Evolutionary conservation across 2,888 invertebrate species (phyloP).

Genomic region (Peribatodes rhomboidaria): DNA sequence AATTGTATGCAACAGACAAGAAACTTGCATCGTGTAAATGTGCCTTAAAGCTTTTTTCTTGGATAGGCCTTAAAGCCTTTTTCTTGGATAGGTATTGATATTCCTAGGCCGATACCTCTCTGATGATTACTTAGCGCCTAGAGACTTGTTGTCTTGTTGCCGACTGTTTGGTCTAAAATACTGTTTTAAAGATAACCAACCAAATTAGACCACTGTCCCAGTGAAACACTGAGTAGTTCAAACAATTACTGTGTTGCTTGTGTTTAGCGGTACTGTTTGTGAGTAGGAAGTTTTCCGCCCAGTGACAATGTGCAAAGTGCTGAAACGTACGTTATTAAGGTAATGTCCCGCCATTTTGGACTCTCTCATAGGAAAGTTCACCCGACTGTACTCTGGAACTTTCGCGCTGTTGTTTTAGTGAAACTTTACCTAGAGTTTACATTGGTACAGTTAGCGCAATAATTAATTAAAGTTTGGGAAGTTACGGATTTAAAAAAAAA

Average conservation of each 20-base stretch:
- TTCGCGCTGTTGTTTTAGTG: constrained; percentile 6
- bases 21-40: too few species aligned
- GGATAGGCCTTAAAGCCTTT: too few species aligned
- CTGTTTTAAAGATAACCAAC: too few species aligned
- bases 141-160: too few species aligned
- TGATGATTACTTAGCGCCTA: too few species aligned
- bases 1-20: too few species aligned
- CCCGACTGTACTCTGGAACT: constrained; percentile 9
- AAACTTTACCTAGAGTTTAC: constrained; percentile 1
- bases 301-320: constrained; percentile 21
- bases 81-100: too few species aligned
- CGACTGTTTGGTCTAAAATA: too few species aligned
- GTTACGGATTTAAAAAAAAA: too few species aligned
- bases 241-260: constrained; percentile 4
- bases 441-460: neutral
- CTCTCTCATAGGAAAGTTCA: constrained; percentile 16
- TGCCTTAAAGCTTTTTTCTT: too few species aligned
- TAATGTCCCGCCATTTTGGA: constrained; percentile 22
- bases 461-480: constrained; percentile 1
- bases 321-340: constrained; percentile 36
- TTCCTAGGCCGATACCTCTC: too few species aligned
- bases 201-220: neutral
- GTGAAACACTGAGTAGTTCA: neutral
- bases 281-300: constrained; percentile 11
- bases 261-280: neutral